Percentiles rank a stretch among this genome's conserved stretches.
phyloP scores from a whole-genome alignment of 2,113 vertebrate species.

The Atractosteus spatula region DNA sequence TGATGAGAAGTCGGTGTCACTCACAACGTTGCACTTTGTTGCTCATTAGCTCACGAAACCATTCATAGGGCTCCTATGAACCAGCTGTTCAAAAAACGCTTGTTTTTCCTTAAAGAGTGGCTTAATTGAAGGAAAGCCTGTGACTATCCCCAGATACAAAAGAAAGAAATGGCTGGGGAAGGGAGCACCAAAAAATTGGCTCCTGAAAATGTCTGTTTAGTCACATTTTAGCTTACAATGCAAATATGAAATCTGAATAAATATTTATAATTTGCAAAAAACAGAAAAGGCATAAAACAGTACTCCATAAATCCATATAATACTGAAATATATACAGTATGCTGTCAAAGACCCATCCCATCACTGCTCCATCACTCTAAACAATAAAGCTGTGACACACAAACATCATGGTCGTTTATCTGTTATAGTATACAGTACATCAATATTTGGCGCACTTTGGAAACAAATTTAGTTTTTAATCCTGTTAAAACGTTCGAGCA shows the following conservation, averaged over 20 bases:
- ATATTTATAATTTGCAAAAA: not conserved
- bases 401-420: no score
- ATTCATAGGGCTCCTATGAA: no score
- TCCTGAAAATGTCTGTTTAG: not conserved
- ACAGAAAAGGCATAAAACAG: not conserved
- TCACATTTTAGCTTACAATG: not conserved
- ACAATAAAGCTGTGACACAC: no score
- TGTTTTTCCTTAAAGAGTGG: not conserved
- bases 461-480: no score
- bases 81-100: not conserved
- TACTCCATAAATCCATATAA: no score
- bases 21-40: not conserved
- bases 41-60: conserved; percentile 20
- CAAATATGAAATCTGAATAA: not conserved
- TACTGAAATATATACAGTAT: no score
- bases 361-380: no score
- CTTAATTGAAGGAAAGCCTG: conserved; percentile 15
- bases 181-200: not conserved
- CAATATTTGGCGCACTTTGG: no score
- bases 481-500: no score
- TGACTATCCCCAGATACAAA: not conserved
- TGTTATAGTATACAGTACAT: no score
- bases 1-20: conserved; percentile 19
- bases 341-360: no score
- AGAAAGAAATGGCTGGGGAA: not conserved